These are phyloP conservation scores for Dromius quadrimaculatus DNA, from an alignment of 2,888 invertebrate genomes.

Conservation along the genomic window DNA sequence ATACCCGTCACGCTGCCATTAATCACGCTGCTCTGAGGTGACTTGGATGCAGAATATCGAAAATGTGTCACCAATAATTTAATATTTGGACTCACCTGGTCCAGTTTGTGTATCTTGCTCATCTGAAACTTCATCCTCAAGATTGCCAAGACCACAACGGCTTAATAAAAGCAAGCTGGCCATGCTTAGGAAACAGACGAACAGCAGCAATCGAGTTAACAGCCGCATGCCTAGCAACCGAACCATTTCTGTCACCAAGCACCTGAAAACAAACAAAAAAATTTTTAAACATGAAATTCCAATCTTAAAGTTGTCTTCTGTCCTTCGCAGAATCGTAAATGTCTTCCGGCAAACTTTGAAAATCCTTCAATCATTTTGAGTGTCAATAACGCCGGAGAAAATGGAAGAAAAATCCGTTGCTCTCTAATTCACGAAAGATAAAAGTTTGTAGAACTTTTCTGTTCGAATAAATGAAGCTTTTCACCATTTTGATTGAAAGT, in stretches of 20 bases:
- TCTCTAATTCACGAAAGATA: constrained; percentile 9
- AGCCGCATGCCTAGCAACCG: constrained; percentile 70
- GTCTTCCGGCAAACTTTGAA: neutral
- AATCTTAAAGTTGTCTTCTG: too few relatives aligned
- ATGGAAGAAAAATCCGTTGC: constrained; percentile 3
- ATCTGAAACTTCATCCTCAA: constrained; percentile 60
- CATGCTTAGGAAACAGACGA: constrained; percentile 70
- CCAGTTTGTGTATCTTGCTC: constrained; percentile 53
- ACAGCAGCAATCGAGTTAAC: constrained; percentile 70
- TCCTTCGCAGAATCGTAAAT: too few relatives aligned
- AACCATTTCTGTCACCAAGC: too few relatives aligned
- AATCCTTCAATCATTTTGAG: neutral
- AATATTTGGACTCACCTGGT: constrained; percentile 43
- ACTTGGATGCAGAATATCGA: constrained; percentile 37
- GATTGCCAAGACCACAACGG: constrained; percentile 68
- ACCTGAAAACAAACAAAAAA: too few relatives aligned
- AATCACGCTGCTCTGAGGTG: constrained; percentile 53
- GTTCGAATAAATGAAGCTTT: neutral
- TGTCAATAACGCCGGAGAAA: constrained; percentile 1
- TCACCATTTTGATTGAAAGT: constrained; percentile 1
- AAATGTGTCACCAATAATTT: constrained; percentile 29
- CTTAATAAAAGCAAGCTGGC: constrained; percentile 70
- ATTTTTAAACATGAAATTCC: too few relatives aligned
- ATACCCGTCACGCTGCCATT: constrained; percentile 55
- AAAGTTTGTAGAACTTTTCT: neutral